phyloP scores from a whole-genome alignment of 2,888 invertebrate species.

The Agonopterix alstromeriana region DNA sequence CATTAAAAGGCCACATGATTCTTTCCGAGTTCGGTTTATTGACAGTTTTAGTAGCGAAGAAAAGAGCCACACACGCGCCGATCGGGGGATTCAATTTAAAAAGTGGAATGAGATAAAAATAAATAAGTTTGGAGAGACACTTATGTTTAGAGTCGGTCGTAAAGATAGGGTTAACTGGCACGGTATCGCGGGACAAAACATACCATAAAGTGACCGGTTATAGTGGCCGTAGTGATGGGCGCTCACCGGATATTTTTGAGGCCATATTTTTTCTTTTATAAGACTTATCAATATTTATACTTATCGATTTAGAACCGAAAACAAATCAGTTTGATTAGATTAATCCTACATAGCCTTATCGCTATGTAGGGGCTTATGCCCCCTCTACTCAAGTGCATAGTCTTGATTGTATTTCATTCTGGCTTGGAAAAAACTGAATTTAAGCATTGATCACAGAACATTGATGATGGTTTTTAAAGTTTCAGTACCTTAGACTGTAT shows the following conservation, averaged over 20 bases:
- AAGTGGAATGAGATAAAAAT: slow-evolving; percentile 74
- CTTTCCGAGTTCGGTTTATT: slow-evolving; percentile 57
- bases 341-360: too few relatives aligned
- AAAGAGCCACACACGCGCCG: slow-evolving; percentile 70
- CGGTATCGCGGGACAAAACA: slow-evolving; percentile 70
- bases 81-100: slow-evolving; percentile 72
- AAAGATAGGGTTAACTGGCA: slow-evolving; percentile 76
- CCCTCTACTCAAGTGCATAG: too few relatives aligned
- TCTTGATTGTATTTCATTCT: too few relatives aligned
- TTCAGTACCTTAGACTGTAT: too few relatives aligned
- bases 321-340: too few relatives aligned
- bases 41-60: slow-evolving; percentile 64
- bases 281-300: too few relatives aligned
- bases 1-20: slow-evolving; percentile 60
- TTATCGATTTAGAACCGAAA: too few relatives aligned
- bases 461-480: too few relatives aligned
- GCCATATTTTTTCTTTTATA: neutral
- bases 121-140: slow-evolving; percentile 74
- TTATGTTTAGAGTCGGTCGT: slow-evolving; percentile 74
- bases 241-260: slow-evolving; percentile 15
- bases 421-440: too few relatives aligned
- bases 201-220: slow-evolving; percentile 71
- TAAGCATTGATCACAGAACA: too few relatives aligned
- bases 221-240: slow-evolving; percentile 48
- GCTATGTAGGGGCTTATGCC: too few relatives aligned